phyloP scores from a whole-genome alignment of 2,113 vertebrate genomes.

The Malurus alboscapulatus region DNA sequence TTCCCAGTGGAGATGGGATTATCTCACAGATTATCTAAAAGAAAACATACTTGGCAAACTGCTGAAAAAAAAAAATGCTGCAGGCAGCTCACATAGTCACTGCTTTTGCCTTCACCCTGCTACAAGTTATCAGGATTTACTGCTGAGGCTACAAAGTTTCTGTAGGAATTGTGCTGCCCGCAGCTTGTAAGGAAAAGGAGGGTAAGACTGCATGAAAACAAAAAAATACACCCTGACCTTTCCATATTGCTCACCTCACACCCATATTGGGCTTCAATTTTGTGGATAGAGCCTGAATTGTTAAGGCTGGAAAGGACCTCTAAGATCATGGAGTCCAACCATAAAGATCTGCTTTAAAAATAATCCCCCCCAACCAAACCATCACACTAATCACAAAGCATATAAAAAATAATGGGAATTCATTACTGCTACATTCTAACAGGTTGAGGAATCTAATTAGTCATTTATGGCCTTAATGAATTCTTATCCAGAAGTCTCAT shows the following conservation, averaged over 20 bases:
- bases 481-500: background rate
- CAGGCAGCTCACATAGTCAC: background rate
- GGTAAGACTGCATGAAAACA: background rate
- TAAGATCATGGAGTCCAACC: background rate
- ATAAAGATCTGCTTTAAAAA: background rate
- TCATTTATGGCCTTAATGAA: background rate
- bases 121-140: background rate
- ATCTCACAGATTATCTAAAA: conserved; percentile 12
- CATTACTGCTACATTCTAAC: background rate
- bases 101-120: background rate
- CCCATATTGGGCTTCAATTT: background rate
- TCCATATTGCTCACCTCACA: background rate
- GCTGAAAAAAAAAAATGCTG: background rate
- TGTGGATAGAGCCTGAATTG: background rate
- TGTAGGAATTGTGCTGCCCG: background rate
- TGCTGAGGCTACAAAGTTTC: background rate
- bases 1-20: background rate
- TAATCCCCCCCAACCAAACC: background rate
- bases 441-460: background rate
- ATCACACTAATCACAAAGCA: background rate
- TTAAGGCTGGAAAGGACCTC: background rate
- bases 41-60: background rate
- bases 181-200: background rate
- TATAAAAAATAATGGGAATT: background rate
- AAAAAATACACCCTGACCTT: background rate